Evolutionary conservation across 2,113 vertebrate genomes (phyloP).

Genomic region (Mustelus asterias): DNA sequence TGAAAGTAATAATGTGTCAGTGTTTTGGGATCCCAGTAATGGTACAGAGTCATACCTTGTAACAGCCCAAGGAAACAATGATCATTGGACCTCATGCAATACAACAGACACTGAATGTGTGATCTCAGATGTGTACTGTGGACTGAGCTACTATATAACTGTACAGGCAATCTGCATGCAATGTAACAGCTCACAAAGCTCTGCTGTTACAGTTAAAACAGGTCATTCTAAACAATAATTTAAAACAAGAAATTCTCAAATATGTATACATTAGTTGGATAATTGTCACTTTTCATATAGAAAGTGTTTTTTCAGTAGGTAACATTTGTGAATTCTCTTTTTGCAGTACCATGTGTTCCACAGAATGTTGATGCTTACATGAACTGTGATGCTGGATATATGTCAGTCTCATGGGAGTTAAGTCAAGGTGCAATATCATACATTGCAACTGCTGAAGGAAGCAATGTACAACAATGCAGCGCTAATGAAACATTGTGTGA

Average conservation of each 20-base stretch:
- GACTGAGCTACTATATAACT: slow-evolving; percentile 55
- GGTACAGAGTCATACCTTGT: slow-evolving; percentile 54
- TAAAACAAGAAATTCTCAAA: not conserved
- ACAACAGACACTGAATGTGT: slow-evolving; percentile 46
- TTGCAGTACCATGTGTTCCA: slow-evolving; percentile 59
- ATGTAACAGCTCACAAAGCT: slow-evolving; percentile 52
- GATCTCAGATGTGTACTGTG: slow-evolving; percentile 52
- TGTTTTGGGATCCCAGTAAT: slow-evolving; percentile 51
- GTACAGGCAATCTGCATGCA: slow-evolving; percentile 48
- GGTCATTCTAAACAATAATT: not conserved
- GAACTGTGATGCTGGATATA: slow-evolving; percentile 50
- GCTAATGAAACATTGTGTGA: slow-evolving; percentile 47
- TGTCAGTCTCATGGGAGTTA: slow-evolving; percentile 52
- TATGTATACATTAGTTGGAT: not conserved
- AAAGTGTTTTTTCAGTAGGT: not conserved
- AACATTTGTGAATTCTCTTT: slow-evolving; percentile 19
- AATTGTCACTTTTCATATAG: not conserved
- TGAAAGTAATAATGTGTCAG: slow-evolving; percentile 43
- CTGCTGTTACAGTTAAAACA: not conserved
- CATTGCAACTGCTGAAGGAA: slow-evolving; percentile 43
- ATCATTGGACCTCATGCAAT: slow-evolving; percentile 43
- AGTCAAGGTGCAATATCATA: slow-evolving; percentile 49
- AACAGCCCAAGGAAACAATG: slow-evolving; percentile 45
- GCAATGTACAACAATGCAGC: slow-evolving; percentile 45
- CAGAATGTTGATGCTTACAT: slow-evolving; percentile 43